phyloP scores from a whole-genome alignment of 2,113 vertebrate species.

The Nymphicus hollandicus region DNA sequence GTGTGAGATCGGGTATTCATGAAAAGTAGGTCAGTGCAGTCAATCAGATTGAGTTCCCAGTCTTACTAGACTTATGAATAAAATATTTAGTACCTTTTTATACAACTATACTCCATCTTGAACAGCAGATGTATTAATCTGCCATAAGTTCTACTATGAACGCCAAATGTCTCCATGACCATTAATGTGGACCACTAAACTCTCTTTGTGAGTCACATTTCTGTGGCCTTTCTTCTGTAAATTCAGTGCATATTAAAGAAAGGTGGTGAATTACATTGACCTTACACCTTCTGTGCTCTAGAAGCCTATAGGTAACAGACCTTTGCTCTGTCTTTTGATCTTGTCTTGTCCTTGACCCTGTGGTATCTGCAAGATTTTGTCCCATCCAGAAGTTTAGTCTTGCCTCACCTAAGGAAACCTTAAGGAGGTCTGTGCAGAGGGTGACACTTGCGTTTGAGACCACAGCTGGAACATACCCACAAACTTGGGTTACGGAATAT shows the following conservation, averaged over 20 bases:
- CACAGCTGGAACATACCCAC: not conserved
- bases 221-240: not conserved
- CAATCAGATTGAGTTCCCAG: not conserved
- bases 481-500: not conserved
- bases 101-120: not conserved
- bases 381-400: not conserved
- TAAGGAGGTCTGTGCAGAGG: not conserved
- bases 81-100: slow-evolving; percentile 33
- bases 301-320: not conserved
- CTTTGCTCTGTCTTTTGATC: not conserved
- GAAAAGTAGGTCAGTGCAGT: slow-evolving; percentile 41
- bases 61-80: slow-evolving; percentile 22
- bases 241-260: not conserved
- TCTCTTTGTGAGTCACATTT: not conserved
- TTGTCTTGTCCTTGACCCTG: not conserved
- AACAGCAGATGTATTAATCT: not conserved
- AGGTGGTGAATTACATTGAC: not conserved
- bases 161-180: not conserved
- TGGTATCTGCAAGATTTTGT: not conserved
- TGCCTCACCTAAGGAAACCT: not conserved
- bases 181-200: not conserved
- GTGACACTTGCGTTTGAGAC: not conserved
- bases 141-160: not conserved
- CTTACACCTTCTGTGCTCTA: not conserved
- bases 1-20: slow-evolving; percentile 14